phyloP scores from a whole-genome alignment of 92 coral and sea anemone species.

The Siderastrea radians region DNA sequence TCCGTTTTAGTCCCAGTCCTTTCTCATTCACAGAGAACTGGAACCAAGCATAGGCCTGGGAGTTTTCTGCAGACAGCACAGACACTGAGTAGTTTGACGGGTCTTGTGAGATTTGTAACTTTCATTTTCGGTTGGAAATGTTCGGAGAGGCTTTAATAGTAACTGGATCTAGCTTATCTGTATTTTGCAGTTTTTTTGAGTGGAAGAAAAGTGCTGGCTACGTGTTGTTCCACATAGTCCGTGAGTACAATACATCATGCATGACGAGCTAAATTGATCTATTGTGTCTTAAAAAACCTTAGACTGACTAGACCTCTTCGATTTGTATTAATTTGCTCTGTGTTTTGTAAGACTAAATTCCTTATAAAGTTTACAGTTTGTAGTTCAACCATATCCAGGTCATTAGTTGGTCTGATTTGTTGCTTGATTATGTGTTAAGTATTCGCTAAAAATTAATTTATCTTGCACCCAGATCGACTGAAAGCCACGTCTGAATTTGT shows the following conservation, averaged over 20 bases:
- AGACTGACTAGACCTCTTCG: too few relatives aligned
- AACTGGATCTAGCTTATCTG: conserved; percentile 59
- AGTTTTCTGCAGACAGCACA: neutral
- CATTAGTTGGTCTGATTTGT: neutral
- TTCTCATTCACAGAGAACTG: neutral
- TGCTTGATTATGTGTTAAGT: too few relatives aligned
- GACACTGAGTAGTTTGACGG: neutral
- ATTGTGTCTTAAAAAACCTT: too few relatives aligned
- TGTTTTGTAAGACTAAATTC: too few relatives aligned
- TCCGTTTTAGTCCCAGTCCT: neutral
- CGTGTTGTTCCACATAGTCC: conserved; percentile 65
- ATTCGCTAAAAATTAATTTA: too few relatives aligned
- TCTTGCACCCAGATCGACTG: too few relatives aligned
- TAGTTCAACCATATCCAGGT: too few relatives aligned
- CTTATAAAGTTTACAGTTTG: too few relatives aligned
- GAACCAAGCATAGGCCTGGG: neutral
- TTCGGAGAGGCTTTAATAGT: conserved; percentile 69
- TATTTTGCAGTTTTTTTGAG: conserved; percentile 70
- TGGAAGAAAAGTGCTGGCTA: conserved; percentile 72
- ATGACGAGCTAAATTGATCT: neutral
- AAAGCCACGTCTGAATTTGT: neutral
- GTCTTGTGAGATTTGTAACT: neutral
- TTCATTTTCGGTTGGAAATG: neutral
- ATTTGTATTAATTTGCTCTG: too few relatives aligned
- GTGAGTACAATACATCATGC: conserved; percentile 49